Evolutionary conservation across 2,113 vertebrate genomes (phyloP).

Genomic region (Hiodon alosoides): DNA sequence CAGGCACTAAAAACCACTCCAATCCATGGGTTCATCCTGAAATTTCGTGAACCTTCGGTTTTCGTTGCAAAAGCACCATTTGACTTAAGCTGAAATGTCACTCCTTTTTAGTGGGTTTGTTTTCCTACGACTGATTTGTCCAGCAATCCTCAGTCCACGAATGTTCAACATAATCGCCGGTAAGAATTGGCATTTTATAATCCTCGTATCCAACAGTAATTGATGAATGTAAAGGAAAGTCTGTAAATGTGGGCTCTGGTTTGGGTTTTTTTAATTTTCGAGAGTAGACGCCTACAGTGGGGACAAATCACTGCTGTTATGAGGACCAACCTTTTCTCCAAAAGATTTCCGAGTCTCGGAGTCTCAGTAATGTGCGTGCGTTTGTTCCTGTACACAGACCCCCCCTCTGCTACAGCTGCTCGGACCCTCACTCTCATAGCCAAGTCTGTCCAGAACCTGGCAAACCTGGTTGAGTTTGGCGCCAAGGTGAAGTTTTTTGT

Average conservation of each 20-base stretch:
- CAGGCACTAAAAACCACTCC: too few species aligned
- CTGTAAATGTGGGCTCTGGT: too few species aligned
- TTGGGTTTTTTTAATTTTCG: too few species aligned
- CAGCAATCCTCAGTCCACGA: conserved; percentile 94
- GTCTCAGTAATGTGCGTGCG: background rate
- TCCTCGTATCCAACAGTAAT: too few species aligned
- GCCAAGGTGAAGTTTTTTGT: conserved; percentile 74
- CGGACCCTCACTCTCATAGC: conserved; percentile 94
- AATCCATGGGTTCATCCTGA: too few species aligned
- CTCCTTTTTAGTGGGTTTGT: conserved; percentile 84
- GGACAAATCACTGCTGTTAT: too few species aligned
- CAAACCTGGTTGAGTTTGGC: conserved; percentile 97
- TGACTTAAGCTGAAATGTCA: background rate
- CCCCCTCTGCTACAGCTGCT: conserved; percentile 88
- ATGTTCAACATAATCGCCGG: conserved; percentile 99
- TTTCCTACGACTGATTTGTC: conserved; percentile 94
- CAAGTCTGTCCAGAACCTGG: conserved; percentile 97
- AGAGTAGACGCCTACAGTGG: too few species aligned
- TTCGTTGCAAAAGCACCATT: background rate
- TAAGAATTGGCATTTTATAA: conserved; percentile 45
- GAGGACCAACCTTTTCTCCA: too few species aligned
- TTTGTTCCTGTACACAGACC: conserved; percentile 64
- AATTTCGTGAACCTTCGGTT: too few species aligned
- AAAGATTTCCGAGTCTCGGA: background rate
- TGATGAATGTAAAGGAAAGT: too few species aligned